Evolutionary conservation across 1,140 invertebrate genomes (phyloP).

Genomic region (Drosophila trapezifrons): DNA sequence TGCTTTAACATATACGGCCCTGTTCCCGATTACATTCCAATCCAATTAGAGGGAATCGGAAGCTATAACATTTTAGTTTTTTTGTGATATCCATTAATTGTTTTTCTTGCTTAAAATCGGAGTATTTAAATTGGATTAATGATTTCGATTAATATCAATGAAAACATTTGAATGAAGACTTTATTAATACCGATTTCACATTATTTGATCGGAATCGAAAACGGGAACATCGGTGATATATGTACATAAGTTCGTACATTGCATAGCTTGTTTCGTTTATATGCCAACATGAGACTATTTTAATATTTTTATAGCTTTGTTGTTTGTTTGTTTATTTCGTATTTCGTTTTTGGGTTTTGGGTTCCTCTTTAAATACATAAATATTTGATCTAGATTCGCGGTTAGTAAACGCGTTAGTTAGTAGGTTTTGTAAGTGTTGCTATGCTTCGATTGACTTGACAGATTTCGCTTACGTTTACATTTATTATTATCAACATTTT

Average conservation of each 20-base stretch:
- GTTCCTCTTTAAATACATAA: slow-evolving; percentile 42
- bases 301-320: slow-evolving; percentile 46
- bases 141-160: not conserved
- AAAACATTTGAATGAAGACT: not conserved
- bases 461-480: slow-evolving; percentile 72
- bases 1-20: slow-evolving; percentile 30
- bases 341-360: not conserved
- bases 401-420: slow-evolving; percentile 74
- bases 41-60: slow-evolving; percentile 7
- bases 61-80: slow-evolving; percentile 1
- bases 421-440: slow-evolving; percentile 61
- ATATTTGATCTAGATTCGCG: slow-evolving; percentile 65
- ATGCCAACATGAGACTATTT: slow-evolving; percentile 67
- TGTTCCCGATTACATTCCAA: slow-evolving; percentile 14
- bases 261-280: slow-evolving; percentile 40
- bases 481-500: slow-evolving; percentile 77
- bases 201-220: slow-evolving; percentile 13
- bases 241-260: slow-evolving; percentile 41
- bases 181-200: slow-evolving; percentile 1
- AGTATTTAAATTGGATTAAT: slow-evolving; percentile 3
- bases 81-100: not conserved
- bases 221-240: slow-evolving; percentile 20
- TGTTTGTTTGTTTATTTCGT: slow-evolving; percentile 23
- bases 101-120: not conserved
- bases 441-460: slow-evolving; percentile 79